Evolutionary conservation across 2,113 vertebrate species (phyloP).

Genomic region (Chamaea fasciata): DNA sequence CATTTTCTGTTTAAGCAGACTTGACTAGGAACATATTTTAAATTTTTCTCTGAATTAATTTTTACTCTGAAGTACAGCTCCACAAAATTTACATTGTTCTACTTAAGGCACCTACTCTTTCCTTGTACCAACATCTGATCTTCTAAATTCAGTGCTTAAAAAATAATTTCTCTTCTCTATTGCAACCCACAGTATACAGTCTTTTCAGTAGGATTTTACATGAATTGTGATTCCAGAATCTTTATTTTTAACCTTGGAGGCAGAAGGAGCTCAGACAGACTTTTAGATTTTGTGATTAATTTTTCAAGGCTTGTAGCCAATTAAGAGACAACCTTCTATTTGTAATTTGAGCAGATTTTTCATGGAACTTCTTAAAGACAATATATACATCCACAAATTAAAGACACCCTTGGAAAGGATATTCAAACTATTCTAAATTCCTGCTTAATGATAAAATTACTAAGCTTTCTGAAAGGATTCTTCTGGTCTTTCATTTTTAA

Average conservation of each 20-base stretch:
- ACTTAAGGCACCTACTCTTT: background rate
- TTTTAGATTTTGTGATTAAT: background rate
- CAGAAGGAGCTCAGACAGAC: background rate
- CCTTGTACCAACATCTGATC: background rate
- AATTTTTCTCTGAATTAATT: background rate
- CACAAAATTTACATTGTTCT: background rate
- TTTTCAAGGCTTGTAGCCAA: background rate
- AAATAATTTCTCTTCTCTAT: background rate
- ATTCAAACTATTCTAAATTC: background rate
- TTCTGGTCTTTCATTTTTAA: background rate
- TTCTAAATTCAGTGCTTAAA: background rate
- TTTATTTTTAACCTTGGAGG: background rate
- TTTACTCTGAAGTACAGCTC: background rate
- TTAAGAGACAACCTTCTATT: background rate
- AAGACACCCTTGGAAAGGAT: background rate
- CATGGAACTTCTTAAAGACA: background rate
- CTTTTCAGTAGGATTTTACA: background rate
- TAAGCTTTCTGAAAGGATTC: background rate
- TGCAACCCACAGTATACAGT: background rate
- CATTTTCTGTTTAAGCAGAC: background rate
- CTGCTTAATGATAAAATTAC: background rate
- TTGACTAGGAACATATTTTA: background rate
- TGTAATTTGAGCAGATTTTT: background rate
- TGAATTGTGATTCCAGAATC: background rate
- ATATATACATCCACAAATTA: background rate